Base-by-base conservation (phyloP, 1,140 invertebrate genomes). In the Tetraneura akinire region DNA sequence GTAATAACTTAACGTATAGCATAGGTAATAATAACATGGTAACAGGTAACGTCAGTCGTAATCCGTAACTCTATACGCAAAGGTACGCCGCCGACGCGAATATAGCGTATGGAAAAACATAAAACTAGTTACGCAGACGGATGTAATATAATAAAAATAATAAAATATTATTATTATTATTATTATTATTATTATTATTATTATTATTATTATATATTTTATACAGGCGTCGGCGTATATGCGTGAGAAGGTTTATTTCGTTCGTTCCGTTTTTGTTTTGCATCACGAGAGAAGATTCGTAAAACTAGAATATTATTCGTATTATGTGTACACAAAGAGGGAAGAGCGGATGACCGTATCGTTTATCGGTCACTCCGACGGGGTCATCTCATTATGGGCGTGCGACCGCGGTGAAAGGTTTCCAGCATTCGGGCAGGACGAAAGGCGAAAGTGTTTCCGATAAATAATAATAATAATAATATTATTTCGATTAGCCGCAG, bases 391-490 rank as follows among this genome's bases (percentile, higher is more conserved):
- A 18, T 23, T n/a, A n/a, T 14, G 26, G 4, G 49, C 70, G 71
- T 21, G 71, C 26, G 49, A 16, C 29, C 49, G 32, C 32, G 32
- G 71, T 76, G 71, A 76, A 76, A 76, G 71, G 71, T 57, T 76
- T 76, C 51, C 71, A 74, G 71, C 6, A 74, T 74, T 74, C 49
- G 29, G 71, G 71, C 51, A 57, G 26, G n/a, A 37, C 49, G 26
- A 8, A 9, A 9, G 26, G 42, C 6, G 66, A 70, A 70, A 70
- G 66, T 23, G 66, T 47, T 70, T 49, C 42, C 8, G 66, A 70
- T 37, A 37, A 37, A 37, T 37, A 37, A 37, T 37, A 37, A n/a
- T n/a, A n/a, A n/a, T n/a, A n/a, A 37, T 37, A 29, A 60, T 60
- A 60, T 26, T 37, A 37, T 62, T 62, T 62, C 6, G 26, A 62